Evolutionary conservation across 2,113 vertebrate species (phyloP).

Genomic region (Ictalurus furcatus): DNA sequence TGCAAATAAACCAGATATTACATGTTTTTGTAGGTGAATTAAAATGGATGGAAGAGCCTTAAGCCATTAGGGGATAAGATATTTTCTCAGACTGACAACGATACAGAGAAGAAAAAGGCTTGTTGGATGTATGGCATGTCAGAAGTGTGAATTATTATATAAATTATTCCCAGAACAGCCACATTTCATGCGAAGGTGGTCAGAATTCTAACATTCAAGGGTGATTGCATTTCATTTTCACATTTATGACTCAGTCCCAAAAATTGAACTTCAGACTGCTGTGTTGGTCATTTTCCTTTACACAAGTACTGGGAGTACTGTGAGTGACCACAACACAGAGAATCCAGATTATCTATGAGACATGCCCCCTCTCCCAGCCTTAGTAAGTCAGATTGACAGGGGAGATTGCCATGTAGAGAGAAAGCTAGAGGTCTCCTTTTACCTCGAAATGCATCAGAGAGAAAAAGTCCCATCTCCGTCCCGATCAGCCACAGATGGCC

Average conservation of each 20-base stretch:
- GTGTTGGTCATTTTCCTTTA: neutral
- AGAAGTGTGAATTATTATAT: neutral
- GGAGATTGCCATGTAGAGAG: slow-evolving; percentile 58
- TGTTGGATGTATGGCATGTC: neutral
- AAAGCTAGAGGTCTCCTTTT: slow-evolving; percentile 58
- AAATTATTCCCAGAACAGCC: neutral
- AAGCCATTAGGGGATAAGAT: neutral
- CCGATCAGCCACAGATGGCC: slow-evolving; percentile 61
- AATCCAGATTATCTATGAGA: slow-evolving; percentile 34
- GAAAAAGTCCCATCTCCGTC: slow-evolving; percentile 57
- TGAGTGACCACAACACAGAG: slow-evolving; percentile 13
- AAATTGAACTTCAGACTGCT: neutral
- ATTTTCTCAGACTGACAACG: neutral
- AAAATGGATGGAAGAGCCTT: neutral
- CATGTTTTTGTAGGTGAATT: neutral
- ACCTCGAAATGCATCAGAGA: slow-evolving; percentile 44
- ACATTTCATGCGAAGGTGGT: neutral
- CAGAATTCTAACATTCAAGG: neutral
- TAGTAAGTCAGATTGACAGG: slow-evolving; percentile 67
- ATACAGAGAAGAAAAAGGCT: neutral
- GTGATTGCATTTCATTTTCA: neutral
- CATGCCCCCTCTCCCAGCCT: slow-evolving; percentile 27
- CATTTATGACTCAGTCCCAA: neutral
- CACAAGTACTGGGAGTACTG: neutral
- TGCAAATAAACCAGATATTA: neutral